These are phyloP conservation scores for Mormyrus proboscirostris DNA, from an alignment of 2,797 vertebrate species.

Conservation along the genomic window DNA sequence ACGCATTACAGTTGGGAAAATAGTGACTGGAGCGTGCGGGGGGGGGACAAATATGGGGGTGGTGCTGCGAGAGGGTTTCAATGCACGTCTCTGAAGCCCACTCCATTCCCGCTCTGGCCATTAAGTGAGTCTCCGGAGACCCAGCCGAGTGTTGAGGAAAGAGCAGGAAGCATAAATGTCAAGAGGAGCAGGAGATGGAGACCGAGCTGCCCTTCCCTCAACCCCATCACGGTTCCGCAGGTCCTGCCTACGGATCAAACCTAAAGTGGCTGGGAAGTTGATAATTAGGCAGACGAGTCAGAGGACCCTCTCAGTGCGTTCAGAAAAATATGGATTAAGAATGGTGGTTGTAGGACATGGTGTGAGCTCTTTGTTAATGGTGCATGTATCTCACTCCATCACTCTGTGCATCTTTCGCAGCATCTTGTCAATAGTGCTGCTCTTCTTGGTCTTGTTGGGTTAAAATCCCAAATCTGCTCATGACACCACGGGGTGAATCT, in stretches of 20 bases:
- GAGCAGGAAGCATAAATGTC: neutral
- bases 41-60: neutral
- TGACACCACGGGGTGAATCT: neutral
- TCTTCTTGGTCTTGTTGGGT: neutral
- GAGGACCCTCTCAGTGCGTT: neutral
- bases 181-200: neutral
- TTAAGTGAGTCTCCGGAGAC: slow-evolving; percentile 19
- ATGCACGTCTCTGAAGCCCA: neutral
- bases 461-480: neutral
- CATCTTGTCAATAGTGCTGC: neutral
- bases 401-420: neutral
- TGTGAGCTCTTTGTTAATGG: neutral
- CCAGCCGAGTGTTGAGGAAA: neutral
- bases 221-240: neutral
- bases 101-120: slow-evolving; percentile 22
- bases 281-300: neutral
- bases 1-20: neutral
- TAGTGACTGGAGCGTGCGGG: neutral
- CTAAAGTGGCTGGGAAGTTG: neutral
- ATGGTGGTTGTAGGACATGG: neutral
- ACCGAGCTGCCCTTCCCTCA: neutral
- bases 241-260: neutral
- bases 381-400: neutral
- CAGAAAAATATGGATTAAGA: neutral
- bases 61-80: neutral